These are phyloP conservation scores for Drosophila cognata DNA, from an alignment of 2,888 invertebrate genomes.

Conservation along the genomic window DNA sequence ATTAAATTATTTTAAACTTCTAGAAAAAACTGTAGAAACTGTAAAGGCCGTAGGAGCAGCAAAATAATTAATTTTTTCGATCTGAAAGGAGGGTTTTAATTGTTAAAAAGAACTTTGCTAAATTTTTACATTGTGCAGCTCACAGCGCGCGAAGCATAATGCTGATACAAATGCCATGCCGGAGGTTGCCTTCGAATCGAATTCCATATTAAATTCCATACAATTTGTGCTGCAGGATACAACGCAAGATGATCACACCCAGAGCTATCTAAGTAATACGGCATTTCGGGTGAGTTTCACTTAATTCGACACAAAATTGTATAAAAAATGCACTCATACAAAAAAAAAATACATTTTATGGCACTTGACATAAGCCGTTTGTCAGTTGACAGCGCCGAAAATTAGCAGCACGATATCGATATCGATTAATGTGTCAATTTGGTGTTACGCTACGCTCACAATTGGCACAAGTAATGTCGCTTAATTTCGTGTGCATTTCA, in stretches of 20 bases:
- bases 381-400: neutral
- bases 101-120: neutral
- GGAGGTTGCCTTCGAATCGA: constrained; percentile 70
- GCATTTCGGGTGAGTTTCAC: constrained; percentile 73
- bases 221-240: constrained; percentile 81
- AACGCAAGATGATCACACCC: constrained; percentile 68
- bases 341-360: neutral
- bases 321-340: neutral
- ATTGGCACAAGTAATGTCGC: neutral
- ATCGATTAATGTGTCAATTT: neutral
- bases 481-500: neutral
- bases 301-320: neutral
- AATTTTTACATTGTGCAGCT: neutral
- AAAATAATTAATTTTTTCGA: neutral
- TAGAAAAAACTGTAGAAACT: neutral
- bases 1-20: neutral
- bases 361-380: neutral
- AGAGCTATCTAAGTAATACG: constrained; percentile 64
- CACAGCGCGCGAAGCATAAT: constrained; percentile 47
- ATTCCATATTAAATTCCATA: constrained; percentile 75
- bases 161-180: constrained; percentile 57
- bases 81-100: neutral
- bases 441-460: neutral
- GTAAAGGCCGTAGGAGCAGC: neutral
- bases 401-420: neutral